Conservation (phyloP, 2,888 invertebrate species). For the Dryocosmus kuriphilus region DNA sequence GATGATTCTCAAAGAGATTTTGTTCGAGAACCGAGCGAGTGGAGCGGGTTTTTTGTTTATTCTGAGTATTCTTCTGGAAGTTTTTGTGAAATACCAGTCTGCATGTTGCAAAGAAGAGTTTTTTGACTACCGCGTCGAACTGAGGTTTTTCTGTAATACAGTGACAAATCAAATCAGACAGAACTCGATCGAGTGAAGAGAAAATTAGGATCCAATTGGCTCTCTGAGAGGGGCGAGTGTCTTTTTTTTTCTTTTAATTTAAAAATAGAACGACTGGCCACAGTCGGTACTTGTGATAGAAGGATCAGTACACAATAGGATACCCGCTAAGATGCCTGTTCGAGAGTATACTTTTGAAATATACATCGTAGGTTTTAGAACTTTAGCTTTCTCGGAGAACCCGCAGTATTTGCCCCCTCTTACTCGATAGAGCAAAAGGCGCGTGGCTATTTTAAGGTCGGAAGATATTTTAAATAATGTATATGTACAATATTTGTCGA, state of each 20-base stretch:
- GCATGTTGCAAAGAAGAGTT: not conserved
- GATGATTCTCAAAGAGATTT: too few relatives aligned
- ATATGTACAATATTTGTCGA: slow-evolving; percentile 10
- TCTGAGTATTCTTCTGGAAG: too few relatives aligned
- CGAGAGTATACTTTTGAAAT: not conserved
- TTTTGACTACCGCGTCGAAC: not conserved
- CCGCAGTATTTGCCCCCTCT: slow-evolving; percentile 22
- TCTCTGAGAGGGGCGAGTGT: slow-evolving; percentile 3
- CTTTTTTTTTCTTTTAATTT: not conserved
- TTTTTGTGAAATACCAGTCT: too few relatives aligned
- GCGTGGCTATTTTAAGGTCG: not conserved
- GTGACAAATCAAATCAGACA: not conserved
- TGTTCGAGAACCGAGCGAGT: too few relatives aligned
- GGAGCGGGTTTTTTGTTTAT: too few relatives aligned
- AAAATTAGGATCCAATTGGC: slow-evolving; percentile 2
- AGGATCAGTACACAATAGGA: slow-evolving; percentile 26
- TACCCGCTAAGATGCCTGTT: slow-evolving; percentile 29
- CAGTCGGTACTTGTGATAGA: slow-evolving; percentile 33
- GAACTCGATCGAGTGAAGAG: not conserved
- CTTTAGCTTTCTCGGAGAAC: slow-evolving; percentile 6
- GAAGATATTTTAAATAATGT: slow-evolving; percentile 2
- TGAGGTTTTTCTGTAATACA: not conserved
- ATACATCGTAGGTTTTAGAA: slow-evolving; percentile 11
- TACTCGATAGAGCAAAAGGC: not conserved
- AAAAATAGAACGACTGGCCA: slow-evolving; percentile 17